Conservation (phyloP, 2,113 vertebrate species). For the Pogona vitticeps region DNA sequence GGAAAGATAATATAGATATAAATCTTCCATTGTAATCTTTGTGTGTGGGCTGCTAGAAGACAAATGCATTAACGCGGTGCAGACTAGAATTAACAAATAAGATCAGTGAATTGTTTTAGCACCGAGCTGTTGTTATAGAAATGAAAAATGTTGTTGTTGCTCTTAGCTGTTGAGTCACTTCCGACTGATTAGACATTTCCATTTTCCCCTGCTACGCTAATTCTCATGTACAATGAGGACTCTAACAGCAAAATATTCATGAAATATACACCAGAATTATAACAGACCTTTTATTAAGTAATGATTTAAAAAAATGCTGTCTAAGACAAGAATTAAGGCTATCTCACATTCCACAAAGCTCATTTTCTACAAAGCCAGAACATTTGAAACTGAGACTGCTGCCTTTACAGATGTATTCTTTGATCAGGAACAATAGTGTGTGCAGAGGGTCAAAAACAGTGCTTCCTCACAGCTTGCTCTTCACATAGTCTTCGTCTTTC, state of each 20-base stretch:
- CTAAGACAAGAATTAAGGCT: too few relatives aligned
- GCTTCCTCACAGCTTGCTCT: too few relatives aligned
- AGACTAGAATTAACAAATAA: conserved; percentile 64
- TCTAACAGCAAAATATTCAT: conserved; percentile 41
- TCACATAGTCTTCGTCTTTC: too few relatives aligned
- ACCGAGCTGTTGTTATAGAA: conserved; percentile 47
- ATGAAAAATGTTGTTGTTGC: too few relatives aligned
- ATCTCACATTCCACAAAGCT: too few relatives aligned
- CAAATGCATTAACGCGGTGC: conserved; percentile 66
- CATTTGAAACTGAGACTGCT: too few relatives aligned
- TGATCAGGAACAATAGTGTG: too few relatives aligned
- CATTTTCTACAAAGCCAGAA: too few relatives aligned
- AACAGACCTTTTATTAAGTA: conserved; percentile 47
- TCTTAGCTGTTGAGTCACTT: too few relatives aligned
- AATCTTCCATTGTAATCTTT: conserved; percentile 45
- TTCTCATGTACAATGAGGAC: conserved; percentile 33
- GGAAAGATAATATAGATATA: conserved; percentile 32
- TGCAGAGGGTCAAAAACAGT: too few relatives aligned
- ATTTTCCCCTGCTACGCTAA: conserved; percentile 50
- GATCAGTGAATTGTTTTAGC: conserved; percentile 65
- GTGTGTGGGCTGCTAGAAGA: conserved; percentile 54
- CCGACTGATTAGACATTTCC: conserved; percentile 55
- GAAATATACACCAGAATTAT: conserved; percentile 22
- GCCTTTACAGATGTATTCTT: too few relatives aligned
- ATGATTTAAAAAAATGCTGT: too few relatives aligned